Base-by-base conservation (phyloP, 2,113 vertebrate species). In the Odobenus rosmarus region DNA sequence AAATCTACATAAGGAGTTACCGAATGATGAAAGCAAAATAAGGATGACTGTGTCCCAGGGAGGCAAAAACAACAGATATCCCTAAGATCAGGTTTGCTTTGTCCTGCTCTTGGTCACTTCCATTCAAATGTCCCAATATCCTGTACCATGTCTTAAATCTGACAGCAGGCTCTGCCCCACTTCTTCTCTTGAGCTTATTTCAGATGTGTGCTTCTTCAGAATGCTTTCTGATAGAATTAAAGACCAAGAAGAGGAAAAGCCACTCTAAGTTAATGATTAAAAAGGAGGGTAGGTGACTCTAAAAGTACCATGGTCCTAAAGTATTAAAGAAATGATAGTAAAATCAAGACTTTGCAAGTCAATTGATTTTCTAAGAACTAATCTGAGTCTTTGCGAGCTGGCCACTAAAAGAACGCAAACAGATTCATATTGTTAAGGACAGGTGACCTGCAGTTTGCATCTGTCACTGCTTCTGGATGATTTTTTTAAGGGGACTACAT, bases 291-390 rank as follows among this genome's bases (percentile, higher is more conserved):
- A 77, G 9, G 18, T 86, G n/a, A 89, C 31, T 69, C 19, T 92
- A 19, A 62, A 80, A 62, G 21, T 74, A 53, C 62, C 14, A 31
- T 4, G 1, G 31, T 76, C 36, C 21, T 80, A 69, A 81, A 62
- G 92, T 59, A 90, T 85, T 90, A 49, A 91, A 39, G 26, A 72
- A 72, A 67, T 33, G 0, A 19, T 87, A 77, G 62, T 72, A 67
- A 90, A 46, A 87, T 86, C 26, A 85, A 55, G 69, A 84, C 31
- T 36, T 91, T 31, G 33, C 33, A 46, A 86, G 12, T 31, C 39
- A 79, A 55, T 67, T 64, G 36, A 83, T 59, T 95, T 83, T 39
- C 61, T 87, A 97, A 89, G 18, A 79, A 53, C 21, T 67, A 79
- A 67, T 57, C 1, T n/a, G 24, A 83, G 28, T 16, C 10, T 76